Conservation (phyloP, 2,113 vertebrate species). For the Dendrocopos noguchii region DNA sequence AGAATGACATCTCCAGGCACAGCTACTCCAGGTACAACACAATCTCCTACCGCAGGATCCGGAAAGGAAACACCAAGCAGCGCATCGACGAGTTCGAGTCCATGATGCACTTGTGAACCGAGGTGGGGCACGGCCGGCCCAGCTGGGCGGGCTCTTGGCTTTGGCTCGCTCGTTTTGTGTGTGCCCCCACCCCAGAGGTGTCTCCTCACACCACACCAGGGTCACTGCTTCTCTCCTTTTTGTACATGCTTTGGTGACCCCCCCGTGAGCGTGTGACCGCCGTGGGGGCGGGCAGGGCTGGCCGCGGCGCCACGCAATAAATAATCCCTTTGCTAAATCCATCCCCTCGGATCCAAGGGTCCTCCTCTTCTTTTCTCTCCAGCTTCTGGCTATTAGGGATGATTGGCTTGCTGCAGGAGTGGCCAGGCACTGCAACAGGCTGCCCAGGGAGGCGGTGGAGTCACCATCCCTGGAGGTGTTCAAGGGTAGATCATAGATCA, state of each 20-base stretch:
- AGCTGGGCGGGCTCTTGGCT: not conserved
- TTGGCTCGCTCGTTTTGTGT: too few species aligned
- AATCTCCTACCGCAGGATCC: conserved; percentile 92
- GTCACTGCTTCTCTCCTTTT: conserved; percentile 29
- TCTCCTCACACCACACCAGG: not conserved
- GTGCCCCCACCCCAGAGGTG: not conserved
- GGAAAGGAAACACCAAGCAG: conserved; percentile 92
- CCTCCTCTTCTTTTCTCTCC: not conserved
- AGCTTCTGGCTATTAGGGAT: not conserved
- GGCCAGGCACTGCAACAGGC: too few species aligned
- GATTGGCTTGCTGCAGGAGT: too few species aligned
- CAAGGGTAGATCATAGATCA: too few species aligned
- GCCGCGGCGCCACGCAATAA: conserved; percentile 30
- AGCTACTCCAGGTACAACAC: conserved; percentile 88
- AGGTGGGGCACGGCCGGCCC: not conserved
- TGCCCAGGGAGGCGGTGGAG: too few species aligned
- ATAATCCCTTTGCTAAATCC: conserved; percentile 38
- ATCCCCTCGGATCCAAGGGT: not conserved
- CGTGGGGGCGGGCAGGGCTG: conserved; percentile 5
- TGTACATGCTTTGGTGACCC: conserved; percentile 43
- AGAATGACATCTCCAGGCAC: conserved; percentile 82
- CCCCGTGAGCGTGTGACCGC: conserved; percentile 19
- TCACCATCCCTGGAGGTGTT: too few species aligned
- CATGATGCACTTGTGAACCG: conserved; percentile 85
- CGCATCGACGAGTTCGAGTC: conserved; percentile 92